phyloP scores from a whole-genome alignment of 1,140 invertebrate species.

The Prorops nasuta region DNA sequence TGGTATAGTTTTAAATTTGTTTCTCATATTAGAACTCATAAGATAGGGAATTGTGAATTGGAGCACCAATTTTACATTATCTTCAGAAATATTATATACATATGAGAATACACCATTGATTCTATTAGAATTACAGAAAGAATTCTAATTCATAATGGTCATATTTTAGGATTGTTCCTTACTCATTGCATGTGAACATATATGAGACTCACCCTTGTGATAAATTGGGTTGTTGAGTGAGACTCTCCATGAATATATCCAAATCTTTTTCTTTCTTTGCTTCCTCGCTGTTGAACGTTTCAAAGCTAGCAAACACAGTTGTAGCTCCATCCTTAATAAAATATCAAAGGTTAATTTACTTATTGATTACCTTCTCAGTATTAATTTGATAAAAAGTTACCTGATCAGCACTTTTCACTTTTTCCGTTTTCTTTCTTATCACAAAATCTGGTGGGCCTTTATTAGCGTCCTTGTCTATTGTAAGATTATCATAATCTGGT shows the following conservation, averaged over 20 bases:
- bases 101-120: too few relatives aligned
- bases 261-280: slow-evolving; percentile 19
- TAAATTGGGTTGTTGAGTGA: slow-evolving; percentile 43
- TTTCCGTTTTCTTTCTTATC: slow-evolving; percentile 10
- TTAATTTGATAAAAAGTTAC: slow-evolving; percentile 12
- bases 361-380: neutral
- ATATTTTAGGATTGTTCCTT: too few relatives aligned
- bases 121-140: too few relatives aligned
- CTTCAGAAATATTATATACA: too few relatives aligned
- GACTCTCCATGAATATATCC: slow-evolving; percentile 36
- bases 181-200: too few relatives aligned
- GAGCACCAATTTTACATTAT: too few relatives aligned
- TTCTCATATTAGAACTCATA: too few relatives aligned
- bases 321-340: slow-evolving; percentile 24
- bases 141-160: too few relatives aligned
- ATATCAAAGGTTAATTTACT: slow-evolving; percentile 2
- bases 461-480: slow-evolving; percentile 17
- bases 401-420: slow-evolving; percentile 8
- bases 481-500: slow-evolving; percentile 19
- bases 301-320: slow-evolving; percentile 17
- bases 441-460: slow-evolving; percentile 9
- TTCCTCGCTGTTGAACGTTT: slow-evolving; percentile 13
- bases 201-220: slow-evolving; percentile 49
- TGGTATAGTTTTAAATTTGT: too few relatives aligned
- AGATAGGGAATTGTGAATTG: too few relatives aligned